Conservation (phyloP, 2,797 vertebrate species). For the Selene dorsalis region DNA sequence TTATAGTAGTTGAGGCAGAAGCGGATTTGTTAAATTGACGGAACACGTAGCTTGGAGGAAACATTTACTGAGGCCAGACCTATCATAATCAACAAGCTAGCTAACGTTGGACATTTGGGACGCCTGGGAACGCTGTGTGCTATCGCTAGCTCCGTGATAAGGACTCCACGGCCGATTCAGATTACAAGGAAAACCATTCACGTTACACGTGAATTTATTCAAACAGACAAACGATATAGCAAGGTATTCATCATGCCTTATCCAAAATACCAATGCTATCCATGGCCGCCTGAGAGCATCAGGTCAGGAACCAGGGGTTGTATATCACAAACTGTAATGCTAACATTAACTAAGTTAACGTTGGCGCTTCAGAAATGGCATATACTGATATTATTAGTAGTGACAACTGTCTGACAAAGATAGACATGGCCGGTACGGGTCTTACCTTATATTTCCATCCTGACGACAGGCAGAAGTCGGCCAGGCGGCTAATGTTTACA, state of each 20-base stretch:
- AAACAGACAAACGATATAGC: neutral
- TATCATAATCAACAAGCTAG: neutral
- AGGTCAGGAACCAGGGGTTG: neutral
- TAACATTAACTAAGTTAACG: constrained; percentile 26
- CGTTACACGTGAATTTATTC: rapidly evolving
- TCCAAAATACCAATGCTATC: neutral
- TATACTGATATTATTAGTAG: neutral
- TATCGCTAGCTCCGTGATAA: constrained; percentile 5
- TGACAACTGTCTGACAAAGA: neutral
- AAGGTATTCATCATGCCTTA: neutral
- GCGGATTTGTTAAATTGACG: rapidly evolving
- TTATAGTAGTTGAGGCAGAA: neutral
- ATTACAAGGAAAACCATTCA: neutral
- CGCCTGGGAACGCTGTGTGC: constrained; percentile 15
- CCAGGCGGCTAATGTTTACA: constrained; percentile 68
- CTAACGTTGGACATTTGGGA: neutral
- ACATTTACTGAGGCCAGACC: neutral
- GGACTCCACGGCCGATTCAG: neutral
- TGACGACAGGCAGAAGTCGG: constrained; percentile 34
- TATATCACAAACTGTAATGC: constrained; percentile 18
- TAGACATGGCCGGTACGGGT: rapidly evolving
- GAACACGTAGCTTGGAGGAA: rapidly evolving
- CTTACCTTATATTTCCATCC: constrained; percentile 83
- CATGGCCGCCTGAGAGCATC: neutral
- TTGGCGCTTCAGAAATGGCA: neutral